Evolutionary conservation across 2,888 invertebrate species (phyloP).

Genomic region (Eudemis profundana): DNA sequence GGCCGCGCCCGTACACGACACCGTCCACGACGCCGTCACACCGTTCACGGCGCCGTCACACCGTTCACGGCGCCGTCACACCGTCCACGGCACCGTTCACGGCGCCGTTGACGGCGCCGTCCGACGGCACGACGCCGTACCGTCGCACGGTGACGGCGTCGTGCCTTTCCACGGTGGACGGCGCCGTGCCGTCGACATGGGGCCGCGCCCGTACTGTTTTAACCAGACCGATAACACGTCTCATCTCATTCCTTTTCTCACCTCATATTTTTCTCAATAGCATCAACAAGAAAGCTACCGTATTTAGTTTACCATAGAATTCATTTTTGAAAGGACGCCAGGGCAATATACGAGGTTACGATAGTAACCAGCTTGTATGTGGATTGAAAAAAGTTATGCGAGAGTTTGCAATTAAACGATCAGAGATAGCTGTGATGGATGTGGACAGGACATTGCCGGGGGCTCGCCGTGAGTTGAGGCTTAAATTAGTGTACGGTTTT

Average conservation of each 20-base stretch:
- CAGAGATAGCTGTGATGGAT: constrained; percentile 41
- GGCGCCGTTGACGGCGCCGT: too few species aligned
- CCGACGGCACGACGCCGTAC: too few species aligned
- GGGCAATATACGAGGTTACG: background rate
- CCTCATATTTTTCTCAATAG: background rate
- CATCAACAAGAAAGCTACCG: background rate
- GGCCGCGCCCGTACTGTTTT: background rate
- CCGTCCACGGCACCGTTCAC: too few species aligned
- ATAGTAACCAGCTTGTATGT: background rate
- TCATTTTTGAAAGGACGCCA: background rate
- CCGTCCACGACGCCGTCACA: too few species aligned
- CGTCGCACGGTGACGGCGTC: too few species aligned
- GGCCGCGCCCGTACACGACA: too few species aligned
- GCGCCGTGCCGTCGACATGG: too few species aligned
- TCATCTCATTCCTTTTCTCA: background rate
- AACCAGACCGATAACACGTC: constrained; percentile 10
- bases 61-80: too few species aligned
- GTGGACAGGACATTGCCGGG: constrained; percentile 28
- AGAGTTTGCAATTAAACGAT: constrained; percentile 43
- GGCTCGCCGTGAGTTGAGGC: constrained; percentile 10
- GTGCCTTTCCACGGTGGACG: too few species aligned
- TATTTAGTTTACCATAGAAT: background rate
- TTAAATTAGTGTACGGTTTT: background rate
- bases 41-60: too few species aligned
- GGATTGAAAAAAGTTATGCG: constrained; percentile 23